These are phyloP conservation scores for Periophthalmus magnuspinnatus DNA, from an alignment of 2,797 vertebrate genomes.

Conservation along the genomic window DNA sequence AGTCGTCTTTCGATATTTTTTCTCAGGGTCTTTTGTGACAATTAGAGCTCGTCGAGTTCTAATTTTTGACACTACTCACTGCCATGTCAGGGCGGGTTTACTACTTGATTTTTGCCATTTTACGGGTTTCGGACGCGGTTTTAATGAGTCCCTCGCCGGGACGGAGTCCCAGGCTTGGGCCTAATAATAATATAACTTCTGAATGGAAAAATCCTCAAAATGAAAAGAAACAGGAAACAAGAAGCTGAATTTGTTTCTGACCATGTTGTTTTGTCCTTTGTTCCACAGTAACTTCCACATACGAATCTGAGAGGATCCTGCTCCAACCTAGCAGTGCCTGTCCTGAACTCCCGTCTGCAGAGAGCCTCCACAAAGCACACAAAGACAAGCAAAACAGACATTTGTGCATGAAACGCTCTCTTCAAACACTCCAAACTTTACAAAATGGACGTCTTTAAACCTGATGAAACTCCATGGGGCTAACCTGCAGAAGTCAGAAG, in stretches of 20 bases:
- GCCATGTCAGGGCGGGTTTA: too few species aligned
- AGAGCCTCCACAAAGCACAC: conserved; percentile 31
- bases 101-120: too few species aligned
- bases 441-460: conserved; percentile 2
- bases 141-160: too few species aligned
- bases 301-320: conserved; percentile 82
- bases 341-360: conserved; percentile 31
- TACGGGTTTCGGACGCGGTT: too few species aligned
- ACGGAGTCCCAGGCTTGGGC: too few species aligned
- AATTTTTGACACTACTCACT: too few species aligned
- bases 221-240: too few species aligned
- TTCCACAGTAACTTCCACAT: conserved; percentile 91
- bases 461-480: conserved; percentile 14
- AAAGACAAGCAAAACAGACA: conserved; percentile 14
- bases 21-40: too few species aligned
- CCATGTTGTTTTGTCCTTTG: neutral
- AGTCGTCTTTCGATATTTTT: too few species aligned
- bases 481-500: conserved; percentile 27
- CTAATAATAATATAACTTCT: too few species aligned
- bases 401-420: conserved; percentile 41
- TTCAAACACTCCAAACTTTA: conserved; percentile 4
- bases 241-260: neutral
- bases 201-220: too few species aligned
- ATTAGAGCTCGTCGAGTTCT: too few species aligned
- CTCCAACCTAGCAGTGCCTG: conserved; percentile 64